A percentile compares a stretch with the other conserved stretches of the same genome.
Conservation (phyloP, 1,140 invertebrate genomes). For the Sycophaga agraensis region DNA sequence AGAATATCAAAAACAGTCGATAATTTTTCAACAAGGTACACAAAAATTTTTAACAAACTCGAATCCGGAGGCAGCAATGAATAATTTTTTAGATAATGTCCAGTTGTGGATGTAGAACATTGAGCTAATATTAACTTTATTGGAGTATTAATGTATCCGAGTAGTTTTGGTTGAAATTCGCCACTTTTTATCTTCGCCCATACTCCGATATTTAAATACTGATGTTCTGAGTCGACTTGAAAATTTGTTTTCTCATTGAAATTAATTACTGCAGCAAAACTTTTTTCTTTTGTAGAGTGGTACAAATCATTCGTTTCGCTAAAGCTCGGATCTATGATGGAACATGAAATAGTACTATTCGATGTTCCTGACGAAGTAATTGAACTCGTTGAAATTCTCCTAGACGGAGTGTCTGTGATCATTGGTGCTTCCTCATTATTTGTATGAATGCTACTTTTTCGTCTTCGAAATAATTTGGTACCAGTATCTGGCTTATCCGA, state of each 20-base stretch:
- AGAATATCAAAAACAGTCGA: too few relatives aligned
- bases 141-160: slow-evolving; percentile 81
- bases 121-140: slow-evolving; percentile 74
- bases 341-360: slow-evolving; percentile 37
- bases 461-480: slow-evolving; percentile 47
- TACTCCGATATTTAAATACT: slow-evolving; percentile 82
- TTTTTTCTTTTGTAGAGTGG: slow-evolving; percentile 52
- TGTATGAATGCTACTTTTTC: slow-evolving; percentile 38
- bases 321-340: slow-evolving; percentile 32
- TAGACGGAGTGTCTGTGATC: slow-evolving; percentile 43
- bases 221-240: slow-evolving; percentile 67
- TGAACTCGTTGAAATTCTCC: slow-evolving; percentile 43
- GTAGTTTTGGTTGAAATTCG: slow-evolving; percentile 64
- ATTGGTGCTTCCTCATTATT: slow-evolving; percentile 28
- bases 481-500: slow-evolving; percentile 31
- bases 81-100: slow-evolving; percentile 75
- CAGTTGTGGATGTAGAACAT: slow-evolving; percentile 77
- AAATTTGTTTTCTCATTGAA: slow-evolving; percentile 78
- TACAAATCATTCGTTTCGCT: slow-evolving; percentile 43
- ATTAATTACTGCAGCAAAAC: slow-evolving; percentile 58
- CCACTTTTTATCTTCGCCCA: slow-evolving; percentile 66
- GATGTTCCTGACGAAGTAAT: slow-evolving; percentile 32
- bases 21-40: too few relatives aligned
- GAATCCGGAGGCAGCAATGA: slow-evolving; percentile 73
- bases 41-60: slow-evolving; percentile 37